phyloP scores from a whole-genome alignment of 2,113 vertebrate species.

The Lepisosteus oculatus region DNA sequence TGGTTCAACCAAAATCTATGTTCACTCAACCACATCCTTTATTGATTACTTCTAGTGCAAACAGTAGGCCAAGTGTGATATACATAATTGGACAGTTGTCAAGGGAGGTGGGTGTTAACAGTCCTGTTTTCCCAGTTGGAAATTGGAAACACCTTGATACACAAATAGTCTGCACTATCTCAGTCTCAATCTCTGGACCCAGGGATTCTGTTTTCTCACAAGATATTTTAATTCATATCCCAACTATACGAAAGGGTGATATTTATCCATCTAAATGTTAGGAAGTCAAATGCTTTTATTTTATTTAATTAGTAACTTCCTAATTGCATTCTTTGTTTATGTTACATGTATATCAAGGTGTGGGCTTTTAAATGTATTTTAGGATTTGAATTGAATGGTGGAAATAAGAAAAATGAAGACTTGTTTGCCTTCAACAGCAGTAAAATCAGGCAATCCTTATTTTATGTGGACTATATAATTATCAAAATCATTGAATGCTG shows the following conservation, averaged over 20 bases:
- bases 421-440: no score
- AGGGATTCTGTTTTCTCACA: background rate
- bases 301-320: no score
- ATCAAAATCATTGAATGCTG: no score
- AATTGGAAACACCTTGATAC: slow-evolving; percentile 72
- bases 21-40: slow-evolving; percentile 96
- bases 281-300: background rate
- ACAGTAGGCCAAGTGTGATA: slow-evolving; percentile 95
- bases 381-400: no score
- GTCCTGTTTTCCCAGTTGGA: slow-evolving; percentile 78
- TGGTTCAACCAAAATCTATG: slow-evolving; percentile 96
- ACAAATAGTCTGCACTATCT: slow-evolving; percentile 11
- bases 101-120: slow-evolving; percentile 85
- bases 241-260: background rate
- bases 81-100: slow-evolving; percentile 99
- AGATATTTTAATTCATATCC: background rate
- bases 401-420: no score
- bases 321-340: no score
- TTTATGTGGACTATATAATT: no score
- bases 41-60: slow-evolving; percentile 99
- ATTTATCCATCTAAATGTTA: background rate
- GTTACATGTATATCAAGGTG: no score
- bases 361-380: no score
- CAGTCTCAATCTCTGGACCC: background rate
- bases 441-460: no score